phyloP scores from a whole-genome alignment of 2,113 vertebrate species.

The Poeciliopsis occidentalis region DNA sequence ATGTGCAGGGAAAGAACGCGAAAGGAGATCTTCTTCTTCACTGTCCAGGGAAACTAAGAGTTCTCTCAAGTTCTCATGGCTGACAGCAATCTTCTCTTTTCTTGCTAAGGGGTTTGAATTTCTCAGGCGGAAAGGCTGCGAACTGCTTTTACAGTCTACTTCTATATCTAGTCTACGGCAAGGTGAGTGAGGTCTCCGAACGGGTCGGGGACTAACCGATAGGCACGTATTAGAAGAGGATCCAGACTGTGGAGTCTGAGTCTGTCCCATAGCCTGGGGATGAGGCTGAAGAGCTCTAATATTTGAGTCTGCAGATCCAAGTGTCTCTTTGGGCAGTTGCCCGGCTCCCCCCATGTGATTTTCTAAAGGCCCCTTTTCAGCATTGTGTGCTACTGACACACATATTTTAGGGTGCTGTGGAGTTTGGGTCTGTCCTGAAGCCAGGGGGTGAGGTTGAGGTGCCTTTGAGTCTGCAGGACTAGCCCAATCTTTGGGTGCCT shows the following conservation, averaged over 20 bases:
- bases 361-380: conserved; percentile 8
- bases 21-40: conserved; percentile 15
- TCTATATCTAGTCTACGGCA: conserved; percentile 68
- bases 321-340: too few relatives aligned
- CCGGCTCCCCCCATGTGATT: too few relatives aligned
- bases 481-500: neutral
- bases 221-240: conserved; percentile 1
- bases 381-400: too few relatives aligned
- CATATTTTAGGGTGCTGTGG: neutral
- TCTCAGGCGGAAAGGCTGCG: neutral
- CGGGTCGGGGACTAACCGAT: conserved; percentile 61
- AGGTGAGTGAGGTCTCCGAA: conserved; percentile 41
- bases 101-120: neutral
- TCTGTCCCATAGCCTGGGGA: conserved; percentile 18
- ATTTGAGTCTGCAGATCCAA: too few relatives aligned
- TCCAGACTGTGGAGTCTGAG: conserved; percentile 32
- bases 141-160: conserved; percentile 21
- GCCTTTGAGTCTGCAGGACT: neutral
- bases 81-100: conserved; percentile 8
- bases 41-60: neutral
- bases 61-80: neutral
- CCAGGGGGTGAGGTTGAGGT: conserved; percentile 15
- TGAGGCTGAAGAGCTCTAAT: conserved; percentile 6
- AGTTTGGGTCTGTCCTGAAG: conserved; percentile 22
- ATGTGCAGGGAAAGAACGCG: conserved; percentile 40